phyloP scores from a whole-genome alignment of 2,888 invertebrate genomes.

The Zygaena filipendulae region DNA sequence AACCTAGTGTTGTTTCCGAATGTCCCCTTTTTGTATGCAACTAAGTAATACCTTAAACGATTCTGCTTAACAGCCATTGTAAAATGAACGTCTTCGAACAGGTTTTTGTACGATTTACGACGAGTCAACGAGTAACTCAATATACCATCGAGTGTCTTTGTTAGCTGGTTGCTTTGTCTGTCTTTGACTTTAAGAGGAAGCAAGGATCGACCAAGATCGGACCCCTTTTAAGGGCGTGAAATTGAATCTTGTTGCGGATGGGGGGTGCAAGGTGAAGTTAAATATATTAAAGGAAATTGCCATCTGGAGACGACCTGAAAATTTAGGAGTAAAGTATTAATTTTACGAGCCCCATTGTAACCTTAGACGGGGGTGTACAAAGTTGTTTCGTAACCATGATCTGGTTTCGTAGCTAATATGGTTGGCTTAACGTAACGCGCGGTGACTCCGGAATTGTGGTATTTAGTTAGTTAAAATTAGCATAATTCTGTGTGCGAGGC shows the following conservation, averaged over 20 bases:
- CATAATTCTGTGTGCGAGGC: conserved; percentile 28
- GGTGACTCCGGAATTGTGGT: no score
- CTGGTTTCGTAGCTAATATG: no score
- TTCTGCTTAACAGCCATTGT: no score
- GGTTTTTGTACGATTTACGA: conserved; percentile 12
- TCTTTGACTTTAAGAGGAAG: conserved; percentile 57
- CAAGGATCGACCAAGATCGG: conserved; percentile 46
- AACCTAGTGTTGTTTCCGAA: no score
- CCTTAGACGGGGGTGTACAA: conserved; percentile 47
- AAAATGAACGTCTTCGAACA: no score
- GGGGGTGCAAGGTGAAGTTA: conserved; percentile 60
- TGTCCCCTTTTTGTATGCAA: conserved; percentile 55
- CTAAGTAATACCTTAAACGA: conserved; percentile 54
- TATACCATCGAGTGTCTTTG: no score
- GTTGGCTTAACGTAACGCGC: no score
- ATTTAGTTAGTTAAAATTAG: conserved; percentile 52
- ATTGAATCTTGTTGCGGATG: conserved; percentile 66
- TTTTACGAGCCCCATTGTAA: conserved; percentile 57
- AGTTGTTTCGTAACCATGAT: no score
- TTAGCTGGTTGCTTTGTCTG: no score
- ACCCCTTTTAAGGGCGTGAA: conserved; percentile 64
- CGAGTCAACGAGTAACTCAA: no score
- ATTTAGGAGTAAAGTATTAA: conserved; percentile 61
- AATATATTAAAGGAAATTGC: conserved; percentile 64
- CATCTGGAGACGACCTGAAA: conserved; percentile 44